phyloP scores from a whole-genome alignment of 92 coral and sea anemone genomes.

The Zoanthus gigantus region DNA sequence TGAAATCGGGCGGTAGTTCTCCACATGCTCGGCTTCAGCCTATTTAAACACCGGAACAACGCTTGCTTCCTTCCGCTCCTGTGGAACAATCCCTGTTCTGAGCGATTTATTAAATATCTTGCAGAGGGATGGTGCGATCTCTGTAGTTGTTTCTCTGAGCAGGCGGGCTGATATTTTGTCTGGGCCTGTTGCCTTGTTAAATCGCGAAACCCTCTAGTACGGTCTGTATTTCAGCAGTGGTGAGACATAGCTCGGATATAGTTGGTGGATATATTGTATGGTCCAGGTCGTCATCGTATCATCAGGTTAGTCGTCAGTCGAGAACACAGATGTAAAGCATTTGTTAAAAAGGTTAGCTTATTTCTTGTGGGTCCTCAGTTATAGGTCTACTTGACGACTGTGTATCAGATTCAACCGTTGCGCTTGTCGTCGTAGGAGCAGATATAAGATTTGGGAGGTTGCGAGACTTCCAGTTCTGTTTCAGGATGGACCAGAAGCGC shows the following conservation, averaged over 20 bases:
- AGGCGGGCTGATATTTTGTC: constrained; percentile 41
- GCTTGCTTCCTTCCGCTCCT: constrained; percentile 46
- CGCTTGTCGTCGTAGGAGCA: constrained; percentile 13
- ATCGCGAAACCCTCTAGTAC: constrained; percentile 22
- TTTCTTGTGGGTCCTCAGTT: constrained; percentile 45
- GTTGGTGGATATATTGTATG: constrained; percentile 11
- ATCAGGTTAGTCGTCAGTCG: constrained; percentile 35
- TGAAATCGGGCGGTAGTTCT: constrained; percentile 37
- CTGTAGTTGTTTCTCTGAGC: constrained; percentile 45
- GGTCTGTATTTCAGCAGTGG: constrained; percentile 41
- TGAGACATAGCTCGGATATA: constrained; percentile 25
- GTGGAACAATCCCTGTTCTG: constrained; percentile 34
- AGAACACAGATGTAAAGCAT: constrained; percentile 7
- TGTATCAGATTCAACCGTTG: neutral
- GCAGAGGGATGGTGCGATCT: constrained; percentile 48
- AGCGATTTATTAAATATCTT: constrained; percentile 49
- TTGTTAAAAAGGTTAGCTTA: constrained; percentile 49
- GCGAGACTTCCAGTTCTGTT: constrained; percentile 61
- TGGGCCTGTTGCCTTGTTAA: constrained; percentile 37
- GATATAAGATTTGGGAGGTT: constrained; percentile 41
- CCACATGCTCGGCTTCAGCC: constrained; percentile 24
- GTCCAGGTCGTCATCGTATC: constrained; percentile 1
- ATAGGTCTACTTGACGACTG: constrained; percentile 6
- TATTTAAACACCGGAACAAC: constrained; percentile 11
- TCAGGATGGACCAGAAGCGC: constrained; percentile 69